Percentiles rank a stretch among this genome's conserved stretches.
Conservation (phyloP, 2,113 vertebrate species). For the Centropus unirufus region DNA sequence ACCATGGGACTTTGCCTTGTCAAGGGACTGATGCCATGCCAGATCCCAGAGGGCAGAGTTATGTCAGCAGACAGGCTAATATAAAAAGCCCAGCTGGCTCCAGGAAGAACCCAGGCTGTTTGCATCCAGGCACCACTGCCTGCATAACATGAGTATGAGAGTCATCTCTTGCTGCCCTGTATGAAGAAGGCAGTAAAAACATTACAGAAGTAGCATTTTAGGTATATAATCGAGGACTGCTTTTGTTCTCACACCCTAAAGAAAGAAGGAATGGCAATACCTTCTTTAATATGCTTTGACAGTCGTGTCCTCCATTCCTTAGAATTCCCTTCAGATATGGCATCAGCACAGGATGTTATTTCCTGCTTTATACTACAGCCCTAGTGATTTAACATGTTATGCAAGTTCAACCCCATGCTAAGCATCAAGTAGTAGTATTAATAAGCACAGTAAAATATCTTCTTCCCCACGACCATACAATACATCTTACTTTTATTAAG, state of each 20-base stretch:
- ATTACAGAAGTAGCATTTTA: not conserved
- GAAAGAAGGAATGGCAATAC: not conserved
- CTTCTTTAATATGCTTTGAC: not conserved
- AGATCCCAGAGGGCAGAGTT: not conserved
- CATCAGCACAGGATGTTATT: not conserved
- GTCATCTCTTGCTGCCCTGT: not conserved
- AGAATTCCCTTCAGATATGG: not conserved
- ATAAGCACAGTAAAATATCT: not conserved
- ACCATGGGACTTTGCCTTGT: not conserved
- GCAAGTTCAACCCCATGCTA: not conserved
- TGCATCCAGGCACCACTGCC: not conserved
- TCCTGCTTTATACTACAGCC: not conserved
- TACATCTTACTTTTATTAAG: constrained; percentile 80
- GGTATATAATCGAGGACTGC: not conserved
- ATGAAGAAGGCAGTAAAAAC: not conserved
- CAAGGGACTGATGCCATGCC: not conserved
- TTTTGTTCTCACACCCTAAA: not conserved
- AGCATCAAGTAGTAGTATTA: not conserved
- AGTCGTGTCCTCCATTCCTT: not conserved
- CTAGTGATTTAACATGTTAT: not conserved
- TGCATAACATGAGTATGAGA: not conserved
- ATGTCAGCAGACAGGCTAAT: not conserved
- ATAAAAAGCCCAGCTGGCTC: not conserved
- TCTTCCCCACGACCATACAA: not conserved
- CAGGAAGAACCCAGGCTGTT: not conserved